Evolutionary conservation across 2,113 vertebrate genomes (phyloP), one percentile per base, ranked within the genome.

Genomic region (Pachyramphus minor): DNA sequence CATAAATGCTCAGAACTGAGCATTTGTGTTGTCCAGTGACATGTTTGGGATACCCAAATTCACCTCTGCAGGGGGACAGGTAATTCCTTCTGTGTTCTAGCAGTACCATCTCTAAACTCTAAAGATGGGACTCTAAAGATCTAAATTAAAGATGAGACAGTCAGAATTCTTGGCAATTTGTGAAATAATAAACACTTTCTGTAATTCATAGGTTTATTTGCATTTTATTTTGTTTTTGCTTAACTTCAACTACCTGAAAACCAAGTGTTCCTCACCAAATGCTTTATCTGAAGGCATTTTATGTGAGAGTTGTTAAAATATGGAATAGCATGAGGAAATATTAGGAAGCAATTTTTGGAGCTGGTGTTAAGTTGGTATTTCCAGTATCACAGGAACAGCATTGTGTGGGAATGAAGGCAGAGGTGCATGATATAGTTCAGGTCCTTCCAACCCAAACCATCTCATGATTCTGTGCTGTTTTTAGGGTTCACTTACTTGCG

Each of bases 401-500:
- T 14, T 8, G 27, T 13, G 12, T 39, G 60, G 18, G 37, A 30
- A 30, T 63, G 60, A 63, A 41, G 60, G 27, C 37, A 63, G 60
- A 63, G 60, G 18, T 41, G 25, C 25, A 14, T 28, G 60, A 41
- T 30, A 5, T 30, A 8, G 27, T 30, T 63, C 60, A 30, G 41
- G 0, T 55, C 49, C 47, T 63, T 55, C 41, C 25, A 6, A 16
- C 25, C 30, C 47, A 41, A 37, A 42, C 9, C 8, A 27, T 9
- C n/a, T 39, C 4, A 1, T 8, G 37, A 2, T 49, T 31, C 35
- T 4, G 0, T 5, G 45, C 1, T 63, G 5, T 12, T 71, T 53
- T 77, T 23, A 50, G 47, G 27, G 15, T 37, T 95, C 8, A 1
- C 39, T 89, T 35, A 3, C 28, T 81, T 68, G 52, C 37, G 3